Evolutionary conservation across 2,888 invertebrate species (phyloP).

Genomic region (Cheilosia grossa): DNA sequence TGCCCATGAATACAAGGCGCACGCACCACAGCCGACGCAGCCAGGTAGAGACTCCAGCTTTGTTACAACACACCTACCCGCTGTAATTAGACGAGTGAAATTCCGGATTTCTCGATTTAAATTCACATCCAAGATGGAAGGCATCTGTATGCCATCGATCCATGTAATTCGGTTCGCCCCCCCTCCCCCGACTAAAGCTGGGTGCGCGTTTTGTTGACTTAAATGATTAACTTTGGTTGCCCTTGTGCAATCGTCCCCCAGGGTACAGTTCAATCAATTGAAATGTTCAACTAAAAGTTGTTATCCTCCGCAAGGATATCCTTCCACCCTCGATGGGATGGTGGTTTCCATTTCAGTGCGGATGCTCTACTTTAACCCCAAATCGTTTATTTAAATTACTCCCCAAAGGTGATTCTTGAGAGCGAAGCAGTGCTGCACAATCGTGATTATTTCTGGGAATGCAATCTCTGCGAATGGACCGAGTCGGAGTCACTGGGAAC

Average conservation of each 20-base stretch:
- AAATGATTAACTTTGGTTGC: slow-evolving; percentile 63
- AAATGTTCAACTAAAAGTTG: slow-evolving; percentile 65
- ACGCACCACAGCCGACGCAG: not conserved
- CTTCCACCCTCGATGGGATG: slow-evolving; percentile 30
- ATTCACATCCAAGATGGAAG: slow-evolving; percentile 22
- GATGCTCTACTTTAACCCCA: slow-evolving; percentile 62
- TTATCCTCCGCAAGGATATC: slow-evolving; percentile 41
- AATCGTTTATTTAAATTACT: slow-evolving; percentile 74
- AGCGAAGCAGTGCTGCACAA: slow-evolving; percentile 51
- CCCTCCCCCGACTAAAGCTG: not conserved
- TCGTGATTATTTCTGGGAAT: slow-evolving; percentile 60
- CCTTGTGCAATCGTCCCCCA: slow-evolving; percentile 50
- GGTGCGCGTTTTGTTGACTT: slow-evolving; percentile 19
- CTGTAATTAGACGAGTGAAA: slow-evolving; percentile 28
- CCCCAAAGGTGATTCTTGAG: slow-evolving; percentile 62
- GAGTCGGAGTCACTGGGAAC: slow-evolving; percentile 23
- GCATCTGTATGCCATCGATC: slow-evolving; percentile 45
- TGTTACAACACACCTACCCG: slow-evolving; percentile 12
- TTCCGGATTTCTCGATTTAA: not conserved
- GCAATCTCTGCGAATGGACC: slow-evolving; percentile 45
- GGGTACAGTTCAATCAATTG: slow-evolving; percentile 72
- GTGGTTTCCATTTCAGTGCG: slow-evolving; percentile 50
- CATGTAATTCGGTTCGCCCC: slow-evolving; percentile 31
- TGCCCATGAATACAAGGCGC: slow-evolving; percentile 44
- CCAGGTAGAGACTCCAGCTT: not conserved